Percentiles rank a stretch among this genome's conserved stretches.
Conservation (phyloP, 2,888 invertebrate species). For the Apeira syringaria region DNA sequence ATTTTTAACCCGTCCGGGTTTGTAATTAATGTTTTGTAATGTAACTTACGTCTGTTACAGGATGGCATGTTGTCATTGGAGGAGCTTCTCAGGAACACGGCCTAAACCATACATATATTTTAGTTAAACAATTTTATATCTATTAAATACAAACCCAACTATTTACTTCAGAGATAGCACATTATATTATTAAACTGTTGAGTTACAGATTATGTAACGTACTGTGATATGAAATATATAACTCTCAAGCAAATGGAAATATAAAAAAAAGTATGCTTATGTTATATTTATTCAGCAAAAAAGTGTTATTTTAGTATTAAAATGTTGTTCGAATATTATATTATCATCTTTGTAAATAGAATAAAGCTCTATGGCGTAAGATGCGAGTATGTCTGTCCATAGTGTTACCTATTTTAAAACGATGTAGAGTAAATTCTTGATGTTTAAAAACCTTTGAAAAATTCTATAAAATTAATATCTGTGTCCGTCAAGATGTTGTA, state of each 20-base stretch:
- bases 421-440: conserved; percentile 17
- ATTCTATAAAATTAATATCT: conserved; percentile 21
- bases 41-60: conserved; percentile 68
- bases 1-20: too few relatives aligned
- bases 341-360: conserved; percentile 60
- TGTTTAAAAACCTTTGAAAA: conserved; percentile 19
- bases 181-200: conserved; percentile 39
- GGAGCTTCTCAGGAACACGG: conserved; percentile 78
- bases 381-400: conserved; percentile 64
- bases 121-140: conserved; percentile 38
- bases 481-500: conserved; percentile 23
- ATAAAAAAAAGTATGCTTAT: conserved; percentile 20
- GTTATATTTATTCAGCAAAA: conserved; percentile 14
- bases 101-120: conserved; percentile 43
- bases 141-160: conserved; percentile 26
- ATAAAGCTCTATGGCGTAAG: conserved; percentile 54
- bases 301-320: conserved; percentile 21
- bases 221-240: conserved; percentile 69
- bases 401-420: conserved; percentile 31
- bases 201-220: conserved; percentile 48
- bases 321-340: conserved; percentile 35
- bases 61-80: conserved; percentile 82
- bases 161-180: conserved; percentile 33
- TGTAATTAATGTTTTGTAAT: too few relatives aligned
- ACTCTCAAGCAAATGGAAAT: conserved; percentile 17